Base-by-base conservation (phyloP, 2,888 invertebrate genomes). In the Drosophila monieri region DNA sequence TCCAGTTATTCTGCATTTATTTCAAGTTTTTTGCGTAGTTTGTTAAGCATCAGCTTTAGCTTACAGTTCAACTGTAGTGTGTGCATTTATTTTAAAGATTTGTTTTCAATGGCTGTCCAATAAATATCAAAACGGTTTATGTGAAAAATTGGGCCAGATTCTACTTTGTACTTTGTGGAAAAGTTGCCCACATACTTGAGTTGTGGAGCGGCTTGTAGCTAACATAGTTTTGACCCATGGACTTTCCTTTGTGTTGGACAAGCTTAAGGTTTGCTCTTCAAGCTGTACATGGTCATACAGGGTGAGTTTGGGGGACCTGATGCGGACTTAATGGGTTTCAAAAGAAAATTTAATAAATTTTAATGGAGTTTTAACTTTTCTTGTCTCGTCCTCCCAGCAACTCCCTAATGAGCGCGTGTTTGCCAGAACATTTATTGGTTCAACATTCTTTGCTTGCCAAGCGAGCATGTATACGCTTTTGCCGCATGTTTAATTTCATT, bases 11-110 rank as follows among this genome's bases (percentile, higher is more conserved):
- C 53, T 27, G 68, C 59, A 53, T 67, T 58, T 27, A 46, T 57
- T 32, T 56, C 66, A 37, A 43, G 37, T 49, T 23, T 46, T 48
- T 35, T 62, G 47, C 48, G 46, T 80, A 70, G 60, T 66, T 43
- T 48, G 43, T 67, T 61, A 65, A 56, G 66, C 65, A 59, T n/a
- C 49, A 25, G 61, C 53, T 66, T 66, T 32, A 15, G 30, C 55
- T 60, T 64, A 76, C 80, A 80, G 84, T 76, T 18, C 1, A 80
- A 80, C 78, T 84, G 80, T 83, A 77, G 51, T 43, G 61, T 57
- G 69, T 74, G 62, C 55, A 69, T 70, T 71, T 66, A 73, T 72
- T 68, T 69, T 44, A 60, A 69, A 58, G 57, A 54, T 49, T 55
- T 67, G 78, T 74, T 35, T 80, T 61, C 70, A 73, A 62, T 74